Base-by-base conservation (phyloP, 2,888 invertebrate species). In the Elysia crispata region DNA sequence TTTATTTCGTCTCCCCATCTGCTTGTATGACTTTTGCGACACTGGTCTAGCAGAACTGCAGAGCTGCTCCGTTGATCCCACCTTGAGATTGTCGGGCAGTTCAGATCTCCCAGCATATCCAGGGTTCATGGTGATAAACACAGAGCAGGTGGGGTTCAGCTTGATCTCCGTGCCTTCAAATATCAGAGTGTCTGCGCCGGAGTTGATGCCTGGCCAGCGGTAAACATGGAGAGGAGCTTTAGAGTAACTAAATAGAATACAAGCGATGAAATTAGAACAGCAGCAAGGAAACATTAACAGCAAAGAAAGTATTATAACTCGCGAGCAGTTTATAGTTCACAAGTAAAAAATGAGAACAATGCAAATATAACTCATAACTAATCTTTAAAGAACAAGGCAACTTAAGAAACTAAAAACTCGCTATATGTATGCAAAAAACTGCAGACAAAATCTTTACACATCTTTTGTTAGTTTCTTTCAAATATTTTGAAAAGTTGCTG, bases 41-140 rank as follows among this genome's bases (percentile, higher is more conserved):
- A n/a, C n/a, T n/a, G 30, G 25, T 67, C 20, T 67, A 6, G 5
- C 67, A 67, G 30, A 3, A 67, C 5, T 5, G 5, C 67, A 67
- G 18, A 23, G 5, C 20, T 67, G 20, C 20, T 25, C 5, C 41
- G 20, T 0, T 74, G n/a, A n/a, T n/a, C n/a, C n/a, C 66, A 91
- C 93, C 93, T 98, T 98, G 85, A 98, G 93, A 93, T 98, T 98
- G 91, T 98, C 98, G 0, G 98, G 98, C 82, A 98, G 91, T 92
- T 97, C 97, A 72, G 97, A 96, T 54, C 97, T 94, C 0, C 97
- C 97, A n/a, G 97, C 97, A 91, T 98, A 97, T 76, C 97, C 97
- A 81, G 97, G 97, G 93, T 97, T 97, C 97, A 97, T 97, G 30
- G 98, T 98, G 87, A 98, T 97, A 91, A 97, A 97, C 82, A 96